phyloP scores from a whole-genome alignment of 2,888 invertebrate species.

The Thysanoteuthis rhombus region DNA sequence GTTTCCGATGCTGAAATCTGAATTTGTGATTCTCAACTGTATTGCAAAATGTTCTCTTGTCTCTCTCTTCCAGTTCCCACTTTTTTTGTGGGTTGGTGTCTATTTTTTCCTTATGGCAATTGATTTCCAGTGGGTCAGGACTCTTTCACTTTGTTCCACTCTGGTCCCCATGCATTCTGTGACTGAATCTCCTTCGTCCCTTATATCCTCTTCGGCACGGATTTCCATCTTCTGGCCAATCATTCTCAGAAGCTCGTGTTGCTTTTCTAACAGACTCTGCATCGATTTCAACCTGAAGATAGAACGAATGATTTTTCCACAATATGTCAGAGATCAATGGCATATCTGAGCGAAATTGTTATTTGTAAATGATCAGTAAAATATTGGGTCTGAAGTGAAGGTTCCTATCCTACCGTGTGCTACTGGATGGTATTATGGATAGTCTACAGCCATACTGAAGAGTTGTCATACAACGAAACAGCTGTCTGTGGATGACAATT shows the following conservation, averaged over 20 bases:
- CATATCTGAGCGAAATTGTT: too few species aligned
- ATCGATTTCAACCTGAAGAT: slow-evolving; percentile 74
- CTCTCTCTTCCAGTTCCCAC: not conserved
- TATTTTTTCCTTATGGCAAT: not conserved
- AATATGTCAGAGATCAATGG: too few species aligned
- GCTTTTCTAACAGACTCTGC: slow-evolving; percentile 76
- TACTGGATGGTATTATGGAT: too few species aligned
- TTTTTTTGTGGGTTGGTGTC: not conserved
- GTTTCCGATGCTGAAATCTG: too few species aligned
- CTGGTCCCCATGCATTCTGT: slow-evolving; percentile 35
- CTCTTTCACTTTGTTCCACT: not conserved
- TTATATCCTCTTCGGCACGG: slow-evolving; percentile 86
- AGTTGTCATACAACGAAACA: too few species aligned
- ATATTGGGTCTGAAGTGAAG: too few species aligned
- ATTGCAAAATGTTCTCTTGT: not conserved
- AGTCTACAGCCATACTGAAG: too few species aligned
- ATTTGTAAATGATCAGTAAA: too few species aligned
- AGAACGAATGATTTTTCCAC: not conserved
- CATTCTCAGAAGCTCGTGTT: slow-evolving; percentile 80
- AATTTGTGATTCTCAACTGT: too few species aligned
- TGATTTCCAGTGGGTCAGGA: not conserved
- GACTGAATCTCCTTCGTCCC: slow-evolving; percentile 76
- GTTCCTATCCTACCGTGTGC: too few species aligned
- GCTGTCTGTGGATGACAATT: too few species aligned
- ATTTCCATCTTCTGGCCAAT: slow-evolving; percentile 88